These are phyloP conservation scores for Lutraria rhynchaena DNA, from an alignment of 1,140 invertebrate species.

Conservation along the genomic window DNA sequence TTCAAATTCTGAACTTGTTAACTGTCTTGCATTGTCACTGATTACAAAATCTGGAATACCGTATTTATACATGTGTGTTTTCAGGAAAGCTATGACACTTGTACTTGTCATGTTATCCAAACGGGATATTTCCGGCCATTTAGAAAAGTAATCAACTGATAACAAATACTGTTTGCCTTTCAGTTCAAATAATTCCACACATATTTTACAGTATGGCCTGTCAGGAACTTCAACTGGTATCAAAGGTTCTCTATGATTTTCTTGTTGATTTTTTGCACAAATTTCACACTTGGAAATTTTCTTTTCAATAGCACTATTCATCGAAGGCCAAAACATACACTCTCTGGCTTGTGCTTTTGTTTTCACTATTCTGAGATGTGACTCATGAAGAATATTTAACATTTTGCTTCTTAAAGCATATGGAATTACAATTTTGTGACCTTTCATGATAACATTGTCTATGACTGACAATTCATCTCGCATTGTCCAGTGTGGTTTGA, in stretches of 20 bases:
- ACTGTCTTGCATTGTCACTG: slow-evolving; percentile 72
- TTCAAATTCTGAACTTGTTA: slow-evolving; percentile 71
- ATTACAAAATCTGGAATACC: slow-evolving; percentile 40
- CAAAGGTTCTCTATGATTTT: not conserved
- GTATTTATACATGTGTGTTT: slow-evolving; percentile 1
- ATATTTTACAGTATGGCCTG: not conserved
- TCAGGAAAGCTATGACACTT: slow-evolving; percentile 80
- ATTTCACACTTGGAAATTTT: not conserved
- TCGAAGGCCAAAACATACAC: no score
- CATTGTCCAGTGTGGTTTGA: not conserved
- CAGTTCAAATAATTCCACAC: not conserved
- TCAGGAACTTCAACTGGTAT: not conserved
- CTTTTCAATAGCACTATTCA: no score
- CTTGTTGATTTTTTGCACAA: not conserved
- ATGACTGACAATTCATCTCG: not conserved
- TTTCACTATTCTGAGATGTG: no score
- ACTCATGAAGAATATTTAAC: slow-evolving; percentile 53
- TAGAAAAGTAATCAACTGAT: slow-evolving; percentile 56
- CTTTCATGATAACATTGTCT: no score
- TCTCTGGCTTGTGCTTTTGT: no score
- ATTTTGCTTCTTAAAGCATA: slow-evolving; percentile 24
- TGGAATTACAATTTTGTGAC: no score
- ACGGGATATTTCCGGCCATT: slow-evolving; percentile 46
- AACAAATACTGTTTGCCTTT: not conserved
- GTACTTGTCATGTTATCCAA: slow-evolving; percentile 5